phyloP scores from a whole-genome alignment of 2,113 vertebrate genomes.

The Hippocampus barbouri region DNA sequence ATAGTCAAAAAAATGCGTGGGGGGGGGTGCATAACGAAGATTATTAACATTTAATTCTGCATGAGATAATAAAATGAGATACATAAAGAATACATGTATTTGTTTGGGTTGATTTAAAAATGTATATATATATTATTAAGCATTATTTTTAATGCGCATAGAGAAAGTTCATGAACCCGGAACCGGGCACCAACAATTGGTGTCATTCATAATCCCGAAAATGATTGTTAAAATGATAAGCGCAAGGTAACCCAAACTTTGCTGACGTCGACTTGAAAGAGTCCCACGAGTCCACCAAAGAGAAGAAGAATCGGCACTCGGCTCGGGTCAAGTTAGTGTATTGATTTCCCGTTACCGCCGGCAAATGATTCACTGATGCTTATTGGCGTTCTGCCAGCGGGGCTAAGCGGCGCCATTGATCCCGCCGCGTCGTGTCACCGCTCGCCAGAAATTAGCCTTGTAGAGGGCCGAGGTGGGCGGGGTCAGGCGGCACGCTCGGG shows the following conservation, averaged over 20 bases:
- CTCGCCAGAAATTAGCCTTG: constrained; percentile 22
- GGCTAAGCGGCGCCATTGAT: constrained; percentile 38
- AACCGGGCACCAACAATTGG: background rate
- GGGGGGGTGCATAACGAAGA: no score
- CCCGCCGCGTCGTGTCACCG: constrained; percentile 25
- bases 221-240: constrained; percentile 4
- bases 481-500: constrained; percentile 2
- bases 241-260: no score
- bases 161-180: no score
- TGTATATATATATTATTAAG: no score
- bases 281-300: constrained; percentile 15
- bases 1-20: no score
- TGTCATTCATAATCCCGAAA: background rate
- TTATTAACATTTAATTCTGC: no score
- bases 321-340: constrained; percentile 72
- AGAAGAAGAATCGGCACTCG: constrained; percentile 46
- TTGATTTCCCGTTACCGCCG: constrained; percentile 92
- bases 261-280: constrained; percentile 33
- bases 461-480: constrained; percentile 13
- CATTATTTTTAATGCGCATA: no score
- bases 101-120: no score
- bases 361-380: constrained; percentile 85
- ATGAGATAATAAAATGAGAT: no score
- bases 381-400: constrained; percentile 87
- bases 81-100: no score